Percentiles rank a stretch among this genome's conserved stretches.
Conservation (phyloP, 2,888 invertebrate genomes). For the Taenaris catops region DNA sequence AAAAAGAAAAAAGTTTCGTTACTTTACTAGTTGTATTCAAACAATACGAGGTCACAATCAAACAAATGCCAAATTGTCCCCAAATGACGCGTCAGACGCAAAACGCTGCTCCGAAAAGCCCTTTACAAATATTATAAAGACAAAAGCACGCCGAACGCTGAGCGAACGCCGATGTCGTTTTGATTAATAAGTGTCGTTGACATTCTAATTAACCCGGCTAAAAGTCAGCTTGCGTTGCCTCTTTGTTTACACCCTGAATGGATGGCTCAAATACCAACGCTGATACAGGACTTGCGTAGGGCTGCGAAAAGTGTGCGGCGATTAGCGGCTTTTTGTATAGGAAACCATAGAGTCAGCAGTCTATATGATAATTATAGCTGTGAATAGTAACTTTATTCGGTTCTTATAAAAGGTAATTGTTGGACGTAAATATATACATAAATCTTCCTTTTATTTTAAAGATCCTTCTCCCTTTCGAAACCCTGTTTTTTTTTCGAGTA, state of each 20-base stretch:
- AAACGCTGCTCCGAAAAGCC: constrained; percentile 18
- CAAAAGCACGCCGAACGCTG: constrained; percentile 18
- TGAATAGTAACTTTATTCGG: too few species aligned
- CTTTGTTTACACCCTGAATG: constrained; percentile 56
- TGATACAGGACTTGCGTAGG: constrained; percentile 22
- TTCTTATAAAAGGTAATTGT: too few species aligned
- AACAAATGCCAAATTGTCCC: constrained; percentile 18
- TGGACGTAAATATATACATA: too few species aligned
- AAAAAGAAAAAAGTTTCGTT: too few species aligned
- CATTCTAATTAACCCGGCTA: constrained; percentile 74
- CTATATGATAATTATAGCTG: too few species aligned
- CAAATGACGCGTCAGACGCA: constrained; percentile 25
- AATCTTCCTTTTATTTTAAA: too few species aligned
- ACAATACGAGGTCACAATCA: constrained; percentile 4
- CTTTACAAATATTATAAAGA: constrained; percentile 24
- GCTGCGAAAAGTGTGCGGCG: too few species aligned
- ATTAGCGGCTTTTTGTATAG: too few species aligned
- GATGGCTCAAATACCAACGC: constrained; percentile 42
- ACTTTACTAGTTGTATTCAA: background rate
- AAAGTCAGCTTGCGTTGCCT: constrained; percentile 54
- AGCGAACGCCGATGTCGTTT: constrained; percentile 33
- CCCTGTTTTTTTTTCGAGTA: too few species aligned
- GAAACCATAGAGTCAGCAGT: too few species aligned
- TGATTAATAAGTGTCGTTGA: constrained; percentile 74
- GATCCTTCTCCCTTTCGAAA: too few species aligned